Percentiles rank a stretch among this genome's conserved stretches.
Conservation (phyloP, 2,797 vertebrate genomes). For the Fundulus diaphanus region DNA sequence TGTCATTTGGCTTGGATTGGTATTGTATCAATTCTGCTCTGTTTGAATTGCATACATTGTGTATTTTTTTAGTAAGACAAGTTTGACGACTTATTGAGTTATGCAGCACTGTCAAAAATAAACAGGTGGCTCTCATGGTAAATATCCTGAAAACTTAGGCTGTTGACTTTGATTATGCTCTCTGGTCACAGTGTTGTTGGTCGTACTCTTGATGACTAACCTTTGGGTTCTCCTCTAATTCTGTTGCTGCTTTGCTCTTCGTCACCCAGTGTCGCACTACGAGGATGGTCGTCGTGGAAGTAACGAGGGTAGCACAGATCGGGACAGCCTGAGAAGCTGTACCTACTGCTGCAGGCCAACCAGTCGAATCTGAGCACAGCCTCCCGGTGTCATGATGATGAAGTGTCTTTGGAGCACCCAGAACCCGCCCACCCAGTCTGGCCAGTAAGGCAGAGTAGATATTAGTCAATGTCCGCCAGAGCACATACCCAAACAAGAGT, state of each 20-base stretch:
- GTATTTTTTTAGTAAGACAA: background rate
- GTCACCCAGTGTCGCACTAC: constrained; percentile 78
- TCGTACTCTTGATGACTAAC: background rate
- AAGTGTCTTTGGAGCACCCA: constrained; percentile 47
- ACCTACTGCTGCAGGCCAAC: constrained; percentile 86
- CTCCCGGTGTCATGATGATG: constrained; percentile 43
- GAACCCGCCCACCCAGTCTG: constrained; percentile 76
- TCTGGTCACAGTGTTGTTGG: background rate
- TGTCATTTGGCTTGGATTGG: background rate
- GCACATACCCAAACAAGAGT: constrained; percentile 53
- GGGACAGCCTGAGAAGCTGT: constrained; percentile 84
- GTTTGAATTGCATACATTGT: too few relatives aligned
- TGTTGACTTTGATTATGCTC: background rate
- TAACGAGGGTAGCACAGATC: constrained; percentile 77
- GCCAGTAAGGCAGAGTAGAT: constrained; percentile 77
- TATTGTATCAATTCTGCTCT: background rate
- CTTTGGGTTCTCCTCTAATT: background rate
- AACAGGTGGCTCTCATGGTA: background rate
- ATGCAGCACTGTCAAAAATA: background rate
- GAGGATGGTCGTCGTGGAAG: constrained; percentile 82
- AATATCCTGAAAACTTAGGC: background rate
- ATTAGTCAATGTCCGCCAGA: constrained; percentile 63
- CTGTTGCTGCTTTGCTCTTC: constrained; percentile 13
- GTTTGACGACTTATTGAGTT: background rate
- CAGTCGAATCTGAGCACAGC: constrained; percentile 81